phyloP scores from a whole-genome alignment of 2,888 invertebrate genomes.

The Limnephilus marmoratus region DNA sequence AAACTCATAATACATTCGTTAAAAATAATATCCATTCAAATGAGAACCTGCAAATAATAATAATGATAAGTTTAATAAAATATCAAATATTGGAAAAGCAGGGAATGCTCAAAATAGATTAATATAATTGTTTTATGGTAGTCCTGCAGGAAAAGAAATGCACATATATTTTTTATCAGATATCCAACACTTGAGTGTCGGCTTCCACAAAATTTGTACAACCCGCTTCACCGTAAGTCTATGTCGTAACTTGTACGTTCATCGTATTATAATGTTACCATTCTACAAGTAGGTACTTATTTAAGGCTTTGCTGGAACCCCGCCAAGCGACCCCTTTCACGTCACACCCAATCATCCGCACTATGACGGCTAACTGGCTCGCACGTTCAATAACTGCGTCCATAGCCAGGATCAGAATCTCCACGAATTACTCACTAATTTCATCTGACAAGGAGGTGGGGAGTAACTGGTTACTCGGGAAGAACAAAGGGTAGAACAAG shows the following conservation, averaged over 20 bases:
- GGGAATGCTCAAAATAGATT: no score
- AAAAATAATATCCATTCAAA: no score
- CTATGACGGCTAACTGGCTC: neutral
- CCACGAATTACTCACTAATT: neutral
- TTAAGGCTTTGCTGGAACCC: slow-evolving; percentile 4
- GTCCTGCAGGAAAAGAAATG: no score
- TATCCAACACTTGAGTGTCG: neutral
- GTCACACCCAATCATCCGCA: neutral
- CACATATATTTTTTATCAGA: neutral
- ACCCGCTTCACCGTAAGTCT: neutral
- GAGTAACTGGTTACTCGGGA: neutral
- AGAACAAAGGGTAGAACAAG: neutral
- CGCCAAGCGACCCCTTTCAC: slow-evolving; percentile 21
- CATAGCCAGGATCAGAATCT: neutral
- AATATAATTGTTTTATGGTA: no score
- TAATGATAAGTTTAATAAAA: no score
- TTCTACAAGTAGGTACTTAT: neutral
- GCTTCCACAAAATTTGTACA: neutral
- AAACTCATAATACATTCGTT: neutral
- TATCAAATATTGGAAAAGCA: no score
- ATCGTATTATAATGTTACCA: neutral
- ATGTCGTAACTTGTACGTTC: neutral
- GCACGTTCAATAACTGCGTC: neutral
- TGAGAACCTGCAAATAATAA: neutral
- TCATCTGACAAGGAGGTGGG: neutral